Base-by-base conservation (phyloP, 2,797 vertebrate genomes). In the Lindbergichthys nudifrons region DNA sequence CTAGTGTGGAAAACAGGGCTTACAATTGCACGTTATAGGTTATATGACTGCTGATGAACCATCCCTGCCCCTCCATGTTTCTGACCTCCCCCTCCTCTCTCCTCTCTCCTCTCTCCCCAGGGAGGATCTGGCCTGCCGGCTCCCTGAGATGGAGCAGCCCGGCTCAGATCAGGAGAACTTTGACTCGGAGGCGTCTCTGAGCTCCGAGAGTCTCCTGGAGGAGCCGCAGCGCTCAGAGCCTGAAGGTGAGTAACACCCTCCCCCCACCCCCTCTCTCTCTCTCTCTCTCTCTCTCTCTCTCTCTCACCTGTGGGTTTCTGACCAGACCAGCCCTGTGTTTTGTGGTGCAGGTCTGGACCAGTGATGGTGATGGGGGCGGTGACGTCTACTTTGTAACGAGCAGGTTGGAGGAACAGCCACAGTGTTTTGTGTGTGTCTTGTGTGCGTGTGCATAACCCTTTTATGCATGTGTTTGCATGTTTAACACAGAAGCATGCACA, bases 101-200 rank as follows among this genome's bases (percentile, higher is more conserved):
- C 66, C 1, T 70, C 18, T 82, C 2, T 18, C 39, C 3, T 65
- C 39, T 70, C 18, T 82, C 66, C 1, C 36, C 16, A 99, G 98
- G 91, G 98, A 99, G 77, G 97, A 99, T 36, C 95, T 99, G 71
- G 97, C 97, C 1, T 99, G 96, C 64, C 95, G 97, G 8, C 92
- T 99, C 30, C 98, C 98, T 0, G 98, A 99, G 87, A 95, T 99
- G 69, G 98, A 99, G 82, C 97, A 97, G 59, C 94, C 96, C 0
- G 96, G 97, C 68, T 99, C 98, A 0, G 98, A 99, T 6, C 97
- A 99, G 91, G 98, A 99, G 83, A 99, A 97, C 47, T 52, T 97
- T 59, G 97, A 99, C 88, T 99, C 97, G 0, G 98, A 99, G 88
- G 96, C 96, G 0, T 99, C 97, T 0, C 94, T 95, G 15, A 99